Base-by-base conservation (phyloP, 2,888 invertebrate species). In the Eupithecia tripunctaria region DNA sequence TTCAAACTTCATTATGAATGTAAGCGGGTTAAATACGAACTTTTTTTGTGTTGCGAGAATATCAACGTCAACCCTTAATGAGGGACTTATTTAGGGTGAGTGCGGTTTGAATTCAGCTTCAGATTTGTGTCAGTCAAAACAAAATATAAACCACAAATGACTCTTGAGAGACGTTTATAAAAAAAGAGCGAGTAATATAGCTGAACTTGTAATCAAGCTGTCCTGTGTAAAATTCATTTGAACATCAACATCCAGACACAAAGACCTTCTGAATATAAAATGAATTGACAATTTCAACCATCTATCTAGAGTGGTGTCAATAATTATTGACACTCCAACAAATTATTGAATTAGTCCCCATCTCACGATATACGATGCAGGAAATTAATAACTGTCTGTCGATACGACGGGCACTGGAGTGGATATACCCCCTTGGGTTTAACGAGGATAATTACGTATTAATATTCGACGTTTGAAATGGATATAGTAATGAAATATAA, bases 371-470 rank as follows among this genome's bases (percentile, higher is more conserved):
- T 36, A 38, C 21, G 21, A 21, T 14, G 63, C n/a, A 21, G n/a
- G 38, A 21, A 63, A 63, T 63, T 38, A 63, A 38, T 63, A 63
- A 38, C 38, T 38, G 56, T 21, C 51, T n/a, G 43, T 14, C 47
- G 51, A 29, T 32, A 51, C 25, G 38, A 29, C 27, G 21, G 18
- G 29, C 62, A 29, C 32, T 62, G 29, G 32, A 32, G 18, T 32
- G n/a, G 62, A 62, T 62, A 32, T 18, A 62, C 18, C 62, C 63
- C 38, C 38, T 63, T 25, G 38, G 63, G 63, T 63, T 62, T 21
- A 38, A 38, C 14, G 38, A 38, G 63, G 38, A 38, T 62, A 32
- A 32, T 63, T 63, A 32, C 38, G 14, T 38, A 32, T 2, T 59
- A 59, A 59, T 27, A 14, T 15, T 59, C 21, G 10, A 21, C 21